Percentiles rank a stretch among this genome's conserved stretches.
These are phyloP conservation scores for Dromius quadrimaculatus DNA, from an alignment of 2,888 invertebrate species.

Conservation along the genomic window DNA sequence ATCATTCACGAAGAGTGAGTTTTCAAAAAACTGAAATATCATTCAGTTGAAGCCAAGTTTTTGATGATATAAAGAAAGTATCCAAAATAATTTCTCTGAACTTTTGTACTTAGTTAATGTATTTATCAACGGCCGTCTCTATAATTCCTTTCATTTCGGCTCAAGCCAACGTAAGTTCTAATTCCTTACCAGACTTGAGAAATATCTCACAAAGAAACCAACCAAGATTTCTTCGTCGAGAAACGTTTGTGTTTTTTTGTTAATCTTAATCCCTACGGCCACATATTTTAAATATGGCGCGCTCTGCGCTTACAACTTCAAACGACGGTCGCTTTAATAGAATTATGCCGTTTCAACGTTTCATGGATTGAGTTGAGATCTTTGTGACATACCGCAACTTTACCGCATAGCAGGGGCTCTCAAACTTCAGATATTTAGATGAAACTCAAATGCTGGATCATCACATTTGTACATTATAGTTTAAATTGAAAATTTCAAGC, in stretches of 20 bases:
- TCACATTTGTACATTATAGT: background rate
- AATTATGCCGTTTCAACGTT: conserved; percentile 38
- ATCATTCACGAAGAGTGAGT: too few relatives aligned
- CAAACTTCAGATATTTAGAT: conserved; percentile 4
- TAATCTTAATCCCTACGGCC: conserved; percentile 38
- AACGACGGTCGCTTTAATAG: conserved; percentile 25
- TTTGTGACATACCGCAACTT: conserved; percentile 1
- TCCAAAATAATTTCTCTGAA: too few relatives aligned
- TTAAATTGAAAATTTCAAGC: background rate
- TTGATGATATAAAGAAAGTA: too few relatives aligned
- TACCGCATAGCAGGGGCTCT: background rate
- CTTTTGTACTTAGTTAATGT: conserved; percentile 35
- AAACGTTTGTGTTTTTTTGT: conserved; percentile 40
- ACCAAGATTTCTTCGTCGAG: conserved; percentile 17
- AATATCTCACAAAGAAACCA: conserved; percentile 37
- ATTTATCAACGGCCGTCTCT: conserved; percentile 21
- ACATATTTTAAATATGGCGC: conserved; percentile 45
- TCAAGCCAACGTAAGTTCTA: conserved; percentile 32
- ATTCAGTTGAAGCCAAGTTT: too few relatives aligned
- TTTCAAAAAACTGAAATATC: too few relatives aligned
- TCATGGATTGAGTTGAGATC: conserved; percentile 31
- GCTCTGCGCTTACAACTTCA: conserved; percentile 27
- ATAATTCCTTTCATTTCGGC: conserved; percentile 29
- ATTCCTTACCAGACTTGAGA: conserved; percentile 41
- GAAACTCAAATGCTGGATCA: background rate